Conservation (phyloP, 2,888 invertebrate species). For the Erebia epiphron region DNA sequence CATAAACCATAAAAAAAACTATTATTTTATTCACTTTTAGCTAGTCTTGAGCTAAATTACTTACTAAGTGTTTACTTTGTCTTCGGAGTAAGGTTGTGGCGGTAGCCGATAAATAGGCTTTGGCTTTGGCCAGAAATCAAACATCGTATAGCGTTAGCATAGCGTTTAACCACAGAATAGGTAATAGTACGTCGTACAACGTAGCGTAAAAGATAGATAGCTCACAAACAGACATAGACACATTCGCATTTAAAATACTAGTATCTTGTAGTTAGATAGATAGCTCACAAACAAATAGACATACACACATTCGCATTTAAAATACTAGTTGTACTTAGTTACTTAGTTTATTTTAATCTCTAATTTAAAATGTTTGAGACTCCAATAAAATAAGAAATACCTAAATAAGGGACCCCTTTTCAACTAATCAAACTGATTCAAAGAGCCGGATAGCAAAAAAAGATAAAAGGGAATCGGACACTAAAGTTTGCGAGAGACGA, state of each 20-base stretch:
- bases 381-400: constrained; percentile 1
- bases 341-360: background rate
- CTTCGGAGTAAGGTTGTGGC: too few species aligned
- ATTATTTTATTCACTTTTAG: too few species aligned
- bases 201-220: too few species aligned
- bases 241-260: background rate
- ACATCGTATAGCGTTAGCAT: too few species aligned
- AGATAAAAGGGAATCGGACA: constrained; percentile 6
- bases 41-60: too few species aligned
- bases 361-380: background rate
- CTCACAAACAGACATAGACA: background rate
- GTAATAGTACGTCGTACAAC: too few species aligned
- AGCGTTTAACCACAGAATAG: too few species aligned
- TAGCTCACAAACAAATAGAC: background rate
- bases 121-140: too few species aligned
- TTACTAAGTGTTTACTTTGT: too few species aligned
- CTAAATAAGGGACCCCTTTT: constrained; percentile 5
- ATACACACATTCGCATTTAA: background rate
- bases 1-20: too few species aligned
- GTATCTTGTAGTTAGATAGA: too few species aligned
- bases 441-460: constrained; percentile 8
- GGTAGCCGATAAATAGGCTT: too few species aligned
- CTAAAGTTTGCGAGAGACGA: background rate
- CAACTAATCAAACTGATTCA: constrained; percentile 9
- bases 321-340: background rate